A percentile compares a stretch with the other conserved stretches of the same genome.
Conservation (phyloP, 2,888 invertebrate genomes). For the Sipunculus nudus region DNA sequence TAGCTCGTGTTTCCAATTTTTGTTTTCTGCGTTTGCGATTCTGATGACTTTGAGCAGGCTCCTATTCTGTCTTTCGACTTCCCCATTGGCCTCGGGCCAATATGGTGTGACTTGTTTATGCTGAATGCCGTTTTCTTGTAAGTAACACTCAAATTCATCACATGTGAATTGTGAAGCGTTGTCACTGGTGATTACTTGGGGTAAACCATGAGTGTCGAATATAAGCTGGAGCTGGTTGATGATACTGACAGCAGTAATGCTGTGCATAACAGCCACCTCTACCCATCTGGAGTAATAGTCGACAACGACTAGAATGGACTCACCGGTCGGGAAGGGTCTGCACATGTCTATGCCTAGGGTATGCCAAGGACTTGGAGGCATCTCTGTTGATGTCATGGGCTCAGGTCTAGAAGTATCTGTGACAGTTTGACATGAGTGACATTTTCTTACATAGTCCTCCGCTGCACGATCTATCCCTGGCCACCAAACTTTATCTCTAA, state of each 20-base stretch:
- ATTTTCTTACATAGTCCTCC: conserved; percentile 4
- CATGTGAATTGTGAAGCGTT: conserved; percentile 15
- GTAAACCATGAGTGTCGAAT: conserved; percentile 3
- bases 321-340: not conserved
- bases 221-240: conserved; percentile 4
- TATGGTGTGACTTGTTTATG: conserved; percentile 1
- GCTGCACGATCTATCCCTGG: conserved; percentile 12
- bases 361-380: conserved; percentile 13
- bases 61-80: too few relatives aligned
- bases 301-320: conserved; percentile 8
- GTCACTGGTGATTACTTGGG: conserved; percentile 4
- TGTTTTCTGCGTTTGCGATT: too few relatives aligned
- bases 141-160: not conserved
- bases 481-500: conserved; percentile 20
- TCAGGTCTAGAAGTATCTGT: not conserved
- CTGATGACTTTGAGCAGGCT: too few relatives aligned
- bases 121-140: not conserved
- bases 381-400: conserved; percentile 7
- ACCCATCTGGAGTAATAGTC: conserved; percentile 17
- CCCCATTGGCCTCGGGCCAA: conserved; percentile 13
- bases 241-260: not conserved
- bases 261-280: not conserved
- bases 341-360: conserved; percentile 15
- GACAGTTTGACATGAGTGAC: conserved; percentile 4
- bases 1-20: too few relatives aligned